Evolutionary conservation across 2,113 vertebrate genomes (phyloP), one percentile per base, ranked within the genome.

Genomic region (Ciconia boyciana): DNA sequence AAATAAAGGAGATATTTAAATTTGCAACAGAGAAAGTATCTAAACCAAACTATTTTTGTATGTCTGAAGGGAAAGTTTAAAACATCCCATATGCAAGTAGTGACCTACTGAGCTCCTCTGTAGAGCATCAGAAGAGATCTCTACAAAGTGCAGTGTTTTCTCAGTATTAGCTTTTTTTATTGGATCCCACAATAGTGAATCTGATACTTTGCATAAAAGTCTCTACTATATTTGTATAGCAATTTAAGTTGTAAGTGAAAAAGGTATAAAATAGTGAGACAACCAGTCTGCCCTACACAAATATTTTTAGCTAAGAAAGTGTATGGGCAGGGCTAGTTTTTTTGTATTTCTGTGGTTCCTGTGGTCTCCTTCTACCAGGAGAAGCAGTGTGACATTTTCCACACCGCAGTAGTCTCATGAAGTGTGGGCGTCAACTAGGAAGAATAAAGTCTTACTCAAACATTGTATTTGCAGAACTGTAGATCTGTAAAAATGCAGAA

Each of bases 381-480:
- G 32, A 61, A 54, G 29, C 44, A 75, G 20, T 41, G 58, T 88
- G 91, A 55, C 51, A 54, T 95, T 97, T 94, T 80, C 68, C 58
- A 91, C 32, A 31, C 61, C 91, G 66, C 84, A 80, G 70, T 49
- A 68, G 65, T 94, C 54, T 94, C 22, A 25, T 58, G n/a, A 70
- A 83, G n/a, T 48, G 70, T 95, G 89, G 87, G 81, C 3, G 52
- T 93, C 90, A 90, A 57, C 55, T 21, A 66, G 48, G 83, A 88
- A 57, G 68, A 91, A 43, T 72, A 58, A 82, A 81, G 82, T 71
- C 58, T 92, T 52, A 57, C 16, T 92, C 44, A 83, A n/a, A 85
- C 81, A 39, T 36, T 93, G 41, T 83, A 69, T 94, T 90, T 97
- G 78, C 71, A 90, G 70, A 93, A 93, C 52, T 93, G 76, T 54